phyloP scores from a whole-genome alignment of 2,797 vertebrate species.

The Propithecus perrieri region DNA sequence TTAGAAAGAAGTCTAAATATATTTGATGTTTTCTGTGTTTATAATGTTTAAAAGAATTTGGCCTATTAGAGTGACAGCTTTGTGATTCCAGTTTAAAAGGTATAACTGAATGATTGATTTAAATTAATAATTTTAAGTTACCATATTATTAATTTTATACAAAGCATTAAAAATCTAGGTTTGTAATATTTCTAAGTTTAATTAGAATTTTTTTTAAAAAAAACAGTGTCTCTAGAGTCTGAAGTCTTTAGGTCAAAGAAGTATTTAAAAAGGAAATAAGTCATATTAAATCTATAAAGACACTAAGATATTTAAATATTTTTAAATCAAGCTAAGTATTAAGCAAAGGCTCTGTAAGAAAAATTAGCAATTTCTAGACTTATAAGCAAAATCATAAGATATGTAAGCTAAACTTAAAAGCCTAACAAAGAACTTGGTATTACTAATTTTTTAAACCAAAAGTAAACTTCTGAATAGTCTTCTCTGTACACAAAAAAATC shows the following conservation, averaged over 20 bases:
- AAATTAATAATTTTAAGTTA: not conserved
- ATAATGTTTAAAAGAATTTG: not conserved
- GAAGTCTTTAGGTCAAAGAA: not conserved
- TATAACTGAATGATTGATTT: not conserved
- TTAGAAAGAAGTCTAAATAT: not conserved
- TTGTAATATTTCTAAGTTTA: not conserved
- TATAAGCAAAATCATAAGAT: not conserved
- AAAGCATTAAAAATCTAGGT: not conserved
- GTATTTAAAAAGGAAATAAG: not conserved
- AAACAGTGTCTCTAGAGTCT: not conserved
- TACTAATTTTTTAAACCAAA: not conserved
- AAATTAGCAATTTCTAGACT: not conserved
- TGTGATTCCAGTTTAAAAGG: not conserved
- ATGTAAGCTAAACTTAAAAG: slow-evolving; percentile 11
- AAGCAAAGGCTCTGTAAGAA: not conserved
- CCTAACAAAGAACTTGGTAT: not conserved
- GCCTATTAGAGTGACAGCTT: not conserved
- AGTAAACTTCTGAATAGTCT: not conserved
- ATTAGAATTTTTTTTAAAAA: not conserved
- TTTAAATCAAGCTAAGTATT: not conserved
- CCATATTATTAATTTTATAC: not conserved
- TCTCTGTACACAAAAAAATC: not conserved
- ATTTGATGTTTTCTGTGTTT: not conserved
- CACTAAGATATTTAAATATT: not conserved
- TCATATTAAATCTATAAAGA: not conserved